phyloP scores from a whole-genome alignment of 2,113 vertebrate genomes.

The Oenanthe oenanthe region DNA sequence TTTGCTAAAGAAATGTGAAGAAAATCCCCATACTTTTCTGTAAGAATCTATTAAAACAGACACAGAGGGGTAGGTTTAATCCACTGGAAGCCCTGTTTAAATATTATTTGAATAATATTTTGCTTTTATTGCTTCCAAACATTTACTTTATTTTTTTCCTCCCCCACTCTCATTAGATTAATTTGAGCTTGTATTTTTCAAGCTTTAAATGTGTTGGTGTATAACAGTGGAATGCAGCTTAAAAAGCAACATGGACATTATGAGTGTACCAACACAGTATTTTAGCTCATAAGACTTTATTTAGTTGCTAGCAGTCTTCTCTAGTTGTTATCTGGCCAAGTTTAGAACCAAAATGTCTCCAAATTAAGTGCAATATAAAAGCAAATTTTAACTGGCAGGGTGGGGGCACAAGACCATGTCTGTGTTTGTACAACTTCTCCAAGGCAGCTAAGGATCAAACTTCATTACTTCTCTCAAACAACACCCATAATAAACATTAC shows the following conservation, averaged over 20 bases:
- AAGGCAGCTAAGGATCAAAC: constrained; percentile 45
- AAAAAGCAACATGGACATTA: neutral
- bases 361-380: constrained; percentile 19
- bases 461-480: constrained; percentile 50
- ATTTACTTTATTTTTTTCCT: neutral
- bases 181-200: neutral
- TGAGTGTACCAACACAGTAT: neutral
- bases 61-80: neutral
- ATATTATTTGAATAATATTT: neutral
- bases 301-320: neutral
- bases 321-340: neutral
- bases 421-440: constrained; percentile 30
- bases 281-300: neutral
- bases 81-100: neutral
- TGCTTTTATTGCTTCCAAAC: neutral
- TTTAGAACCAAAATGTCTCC: neutral
- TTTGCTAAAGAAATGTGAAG: neutral
- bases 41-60: neutral
- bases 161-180: neutral
- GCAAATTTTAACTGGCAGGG: neutral
- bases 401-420: neutral
- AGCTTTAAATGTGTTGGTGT: neutral
- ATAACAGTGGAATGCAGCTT: neutral
- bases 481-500: constrained; percentile 38
- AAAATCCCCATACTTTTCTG: neutral